phyloP scores from a whole-genome alignment of 2,797 vertebrate genomes.

The Thripadectes ignobilis region DNA sequence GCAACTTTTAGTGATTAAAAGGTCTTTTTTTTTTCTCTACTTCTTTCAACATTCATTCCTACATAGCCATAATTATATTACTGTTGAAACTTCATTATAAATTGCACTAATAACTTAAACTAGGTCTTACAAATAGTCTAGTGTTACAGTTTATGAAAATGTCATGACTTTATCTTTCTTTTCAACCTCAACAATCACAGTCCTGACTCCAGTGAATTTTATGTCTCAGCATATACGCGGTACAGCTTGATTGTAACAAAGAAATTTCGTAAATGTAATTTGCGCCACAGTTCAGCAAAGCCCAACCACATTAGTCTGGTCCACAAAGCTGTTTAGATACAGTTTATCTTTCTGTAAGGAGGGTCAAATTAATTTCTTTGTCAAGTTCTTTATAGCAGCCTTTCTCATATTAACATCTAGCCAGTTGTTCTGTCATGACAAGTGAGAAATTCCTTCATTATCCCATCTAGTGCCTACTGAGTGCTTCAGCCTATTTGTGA shows the following conservation, averaged over 20 bases:
- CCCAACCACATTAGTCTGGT: neutral
- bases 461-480: neutral
- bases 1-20: neutral
- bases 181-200: neutral
- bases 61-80: neutral
- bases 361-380: neutral
- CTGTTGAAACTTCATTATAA: neutral
- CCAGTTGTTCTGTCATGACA: neutral
- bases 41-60: neutral
- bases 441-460: constrained; percentile 3
- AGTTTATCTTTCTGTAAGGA: neutral
- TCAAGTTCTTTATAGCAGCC: neutral
- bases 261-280: neutral
- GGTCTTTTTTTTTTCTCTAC: neutral
- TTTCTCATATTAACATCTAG: neutral
- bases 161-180: neutral
- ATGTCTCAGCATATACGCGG: neutral
- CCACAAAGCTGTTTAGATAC: neutral
- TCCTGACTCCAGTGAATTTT: neutral
- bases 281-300: neutral
- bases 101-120: neutral
- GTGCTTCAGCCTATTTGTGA: neutral
- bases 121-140: neutral
- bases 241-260: neutral
- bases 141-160: neutral